phyloP scores from a whole-genome alignment of 1,140 invertebrate genomes.

The Drosophila varians region DNA sequence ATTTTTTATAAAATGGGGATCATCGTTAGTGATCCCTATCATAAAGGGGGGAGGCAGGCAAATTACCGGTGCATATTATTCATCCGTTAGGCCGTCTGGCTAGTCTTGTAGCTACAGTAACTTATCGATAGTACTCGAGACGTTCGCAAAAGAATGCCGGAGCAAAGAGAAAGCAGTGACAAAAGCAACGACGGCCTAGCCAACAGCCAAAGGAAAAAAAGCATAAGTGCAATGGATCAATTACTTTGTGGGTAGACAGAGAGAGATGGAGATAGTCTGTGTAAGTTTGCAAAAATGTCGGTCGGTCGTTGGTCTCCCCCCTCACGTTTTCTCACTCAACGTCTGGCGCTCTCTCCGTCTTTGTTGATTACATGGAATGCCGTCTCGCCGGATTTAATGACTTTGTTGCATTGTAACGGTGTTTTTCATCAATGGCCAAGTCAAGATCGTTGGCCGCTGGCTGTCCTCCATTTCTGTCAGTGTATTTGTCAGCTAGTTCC shows the following conservation, averaged over 20 bases:
- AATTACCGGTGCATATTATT: constrained; percentile 6
- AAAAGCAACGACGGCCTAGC: constrained; percentile 42
- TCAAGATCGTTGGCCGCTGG: constrained; percentile 21
- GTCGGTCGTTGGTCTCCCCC: constrained; percentile 64
- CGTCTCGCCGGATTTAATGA: constrained; percentile 80
- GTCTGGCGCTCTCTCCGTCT: constrained; percentile 35
- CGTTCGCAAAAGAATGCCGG: constrained; percentile 33
- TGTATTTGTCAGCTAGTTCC: constrained; percentile 47
- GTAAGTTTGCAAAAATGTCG: constrained; percentile 70
- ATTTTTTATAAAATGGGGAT: neutral
- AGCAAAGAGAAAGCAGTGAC: constrained; percentile 63
- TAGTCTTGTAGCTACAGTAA: neutral
- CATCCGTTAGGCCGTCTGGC: neutral
- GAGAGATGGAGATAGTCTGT: constrained; percentile 38
- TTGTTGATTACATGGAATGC: constrained; percentile 76
- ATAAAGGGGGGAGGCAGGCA: too few relatives aligned
- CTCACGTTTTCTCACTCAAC: constrained; percentile 8
- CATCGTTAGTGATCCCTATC: neutral
- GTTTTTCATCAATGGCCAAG: constrained; percentile 70
- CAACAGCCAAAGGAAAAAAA: constrained; percentile 12
- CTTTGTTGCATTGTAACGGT: constrained; percentile 72
- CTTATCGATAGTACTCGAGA: constrained; percentile 19
- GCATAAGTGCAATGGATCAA: constrained; percentile 77
- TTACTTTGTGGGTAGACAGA: constrained; percentile 62
- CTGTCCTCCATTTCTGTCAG: constrained; percentile 11